Conservation (phyloP, 2,888 invertebrate genomes). For the Saturnia pavonia region DNA sequence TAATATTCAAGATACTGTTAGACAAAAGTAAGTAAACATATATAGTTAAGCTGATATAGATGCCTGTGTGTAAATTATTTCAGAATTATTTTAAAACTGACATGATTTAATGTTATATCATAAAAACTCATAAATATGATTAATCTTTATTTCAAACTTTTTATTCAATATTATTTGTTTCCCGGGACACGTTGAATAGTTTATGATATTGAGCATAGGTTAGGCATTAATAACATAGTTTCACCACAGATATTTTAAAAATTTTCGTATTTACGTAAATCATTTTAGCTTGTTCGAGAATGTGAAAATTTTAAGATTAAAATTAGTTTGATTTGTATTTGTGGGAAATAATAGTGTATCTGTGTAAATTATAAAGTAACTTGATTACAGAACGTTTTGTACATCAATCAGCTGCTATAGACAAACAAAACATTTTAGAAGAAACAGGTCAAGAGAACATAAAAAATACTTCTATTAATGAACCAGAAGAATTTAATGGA, state of each 20-base stretch:
- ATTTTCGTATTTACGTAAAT: too few relatives aligned
- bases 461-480: neutral
- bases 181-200: neutral
- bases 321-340: too few relatives aligned
- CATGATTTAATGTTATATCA: too few relatives aligned
- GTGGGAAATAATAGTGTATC: too few relatives aligned
- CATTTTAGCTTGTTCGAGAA: too few relatives aligned
- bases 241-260: too few relatives aligned
- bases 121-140: neutral
- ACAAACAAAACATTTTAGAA: neutral
- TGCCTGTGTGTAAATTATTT: too few relatives aligned
- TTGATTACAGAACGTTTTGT: slow-evolving; percentile 4
- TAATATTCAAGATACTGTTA: slow-evolving; percentile 25
- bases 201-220: neutral
- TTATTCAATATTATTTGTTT: neutral
- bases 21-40: slow-evolving; percentile 25
- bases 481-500: neutral
- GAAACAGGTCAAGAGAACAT: neutral
- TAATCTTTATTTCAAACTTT: neutral
- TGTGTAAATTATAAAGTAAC: neutral
- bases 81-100: too few relatives aligned
- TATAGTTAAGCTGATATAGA: neutral
- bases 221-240: too few relatives aligned
- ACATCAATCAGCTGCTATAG: neutral
- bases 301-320: too few relatives aligned